Percentiles rank a stretch among this genome's conserved stretches.
These are phyloP conservation scores for Rotaria magnacalcarata DNA, from an alignment of 2,888 invertebrate genomes.

Conservation along the genomic window DNA sequence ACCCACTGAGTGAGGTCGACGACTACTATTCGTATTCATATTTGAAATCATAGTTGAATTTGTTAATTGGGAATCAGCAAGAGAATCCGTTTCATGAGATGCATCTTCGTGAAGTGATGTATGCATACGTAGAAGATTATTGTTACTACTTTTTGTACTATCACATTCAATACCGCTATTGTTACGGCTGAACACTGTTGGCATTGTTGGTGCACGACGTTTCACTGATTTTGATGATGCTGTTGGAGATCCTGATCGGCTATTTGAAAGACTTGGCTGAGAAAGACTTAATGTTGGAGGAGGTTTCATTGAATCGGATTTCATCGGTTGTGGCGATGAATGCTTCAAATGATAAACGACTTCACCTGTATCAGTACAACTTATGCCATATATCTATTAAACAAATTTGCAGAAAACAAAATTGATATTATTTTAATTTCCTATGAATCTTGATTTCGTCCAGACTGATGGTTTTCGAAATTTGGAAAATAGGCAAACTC, in stretches of 20 bases:
- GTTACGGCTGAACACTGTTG: conserved; percentile 7
- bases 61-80: background rate
- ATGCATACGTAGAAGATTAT: background rate
- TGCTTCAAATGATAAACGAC: conserved; percentile 23
- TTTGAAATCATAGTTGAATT: background rate
- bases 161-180: background rate
- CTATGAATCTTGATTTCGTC: too few relatives aligned
- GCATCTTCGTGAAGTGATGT: conserved; percentile 3
- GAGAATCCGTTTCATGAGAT: background rate
- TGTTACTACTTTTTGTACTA: background rate
- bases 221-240: background rate
- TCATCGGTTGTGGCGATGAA: conserved; percentile 17
- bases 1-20: conserved; percentile 23
- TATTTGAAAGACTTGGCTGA: conserved; percentile 10
- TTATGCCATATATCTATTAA: background rate
- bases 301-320: background rate
- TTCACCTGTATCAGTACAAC: conserved; percentile 15
- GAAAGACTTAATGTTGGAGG: conserved; percentile 23
- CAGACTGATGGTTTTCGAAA: too few relatives aligned
- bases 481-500: too few relatives aligned
- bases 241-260: background rate
- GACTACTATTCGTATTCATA: background rate
- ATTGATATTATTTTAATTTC: too few relatives aligned
- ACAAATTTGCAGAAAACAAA: background rate
- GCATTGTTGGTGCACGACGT: conserved; percentile 32